These are phyloP conservation scores for Drosophila falleni DNA, from an alignment of 2,888 invertebrate genomes.

Conservation along the genomic window DNA sequence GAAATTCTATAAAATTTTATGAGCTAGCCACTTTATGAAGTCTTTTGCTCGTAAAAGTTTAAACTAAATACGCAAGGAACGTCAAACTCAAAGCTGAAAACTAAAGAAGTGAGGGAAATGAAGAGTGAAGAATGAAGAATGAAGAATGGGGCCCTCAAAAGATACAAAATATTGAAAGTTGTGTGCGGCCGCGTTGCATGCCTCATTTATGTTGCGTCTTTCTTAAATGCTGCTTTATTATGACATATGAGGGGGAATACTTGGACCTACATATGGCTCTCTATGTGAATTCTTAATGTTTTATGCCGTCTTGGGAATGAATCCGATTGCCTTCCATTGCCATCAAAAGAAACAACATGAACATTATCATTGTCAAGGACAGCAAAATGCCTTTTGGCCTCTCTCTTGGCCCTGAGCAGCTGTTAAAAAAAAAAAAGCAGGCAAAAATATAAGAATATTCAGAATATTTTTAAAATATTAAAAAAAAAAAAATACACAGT, in stretches of 20 bases:
- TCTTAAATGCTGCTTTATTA: slow-evolving; percentile 37
- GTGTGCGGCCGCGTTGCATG: slow-evolving; percentile 39
- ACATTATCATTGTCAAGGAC: slow-evolving; percentile 62
- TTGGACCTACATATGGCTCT: slow-evolving; percentile 3
- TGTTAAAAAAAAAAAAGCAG: not conserved
- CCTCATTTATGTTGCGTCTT: slow-evolving; percentile 47
- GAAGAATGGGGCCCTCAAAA: slow-evolving; percentile 6
- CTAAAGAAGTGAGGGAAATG: not conserved
- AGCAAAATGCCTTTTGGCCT: slow-evolving; percentile 7
- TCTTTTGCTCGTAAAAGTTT: slow-evolving; percentile 37
- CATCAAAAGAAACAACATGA: not conserved
- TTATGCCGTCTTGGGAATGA: slow-evolving; percentile 37
- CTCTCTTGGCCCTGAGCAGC: slow-evolving; percentile 1
- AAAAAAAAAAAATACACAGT: not conserved
- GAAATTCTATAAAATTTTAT: slow-evolving; percentile 30
- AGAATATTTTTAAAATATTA: not conserved
- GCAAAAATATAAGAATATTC: too few relatives aligned
- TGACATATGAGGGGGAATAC: slow-evolving; percentile 29
- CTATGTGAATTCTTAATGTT: slow-evolving; percentile 13
- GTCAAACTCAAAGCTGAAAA: slow-evolving; percentile 15
- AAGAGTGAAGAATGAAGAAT: not conserved
- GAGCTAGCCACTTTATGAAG: slow-evolving; percentile 33
- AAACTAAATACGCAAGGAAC: slow-evolving; percentile 23
- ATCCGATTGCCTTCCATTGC: slow-evolving; percentile 15
- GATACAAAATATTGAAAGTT: slow-evolving; percentile 17